Evolutionary conservation across 1,140 invertebrate genomes (phyloP).

Genomic region (Heterodera schachtii): DNA sequence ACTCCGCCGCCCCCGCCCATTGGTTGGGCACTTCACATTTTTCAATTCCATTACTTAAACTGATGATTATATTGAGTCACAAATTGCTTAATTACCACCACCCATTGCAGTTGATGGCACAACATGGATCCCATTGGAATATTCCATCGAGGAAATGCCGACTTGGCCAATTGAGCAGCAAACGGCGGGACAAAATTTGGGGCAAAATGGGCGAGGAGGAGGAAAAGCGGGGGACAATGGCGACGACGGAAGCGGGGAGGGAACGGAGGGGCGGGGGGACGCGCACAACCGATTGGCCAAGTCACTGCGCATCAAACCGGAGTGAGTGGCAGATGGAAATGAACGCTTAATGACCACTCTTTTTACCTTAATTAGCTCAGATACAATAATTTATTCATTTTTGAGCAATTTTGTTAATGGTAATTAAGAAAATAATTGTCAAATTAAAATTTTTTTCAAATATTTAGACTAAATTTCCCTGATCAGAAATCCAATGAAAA

Average conservation of each 20-base stretch:
- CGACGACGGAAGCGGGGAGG: not conserved
- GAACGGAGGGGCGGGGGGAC: not conserved
- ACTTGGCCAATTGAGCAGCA: not conserved
- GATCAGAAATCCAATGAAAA: too few species aligned
- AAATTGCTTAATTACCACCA: too few species aligned
- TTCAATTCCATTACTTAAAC: not conserved
- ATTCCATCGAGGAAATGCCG: slow-evolving; percentile 14
- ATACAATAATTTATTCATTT: too few species aligned
- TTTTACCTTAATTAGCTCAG: too few species aligned
- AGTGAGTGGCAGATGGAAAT: too few species aligned
- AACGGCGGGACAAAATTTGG: not conserved
- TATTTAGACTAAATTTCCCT: too few species aligned
- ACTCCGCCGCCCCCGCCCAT: not conserved
- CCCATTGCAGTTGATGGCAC: not conserved
- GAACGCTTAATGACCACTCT: too few species aligned
- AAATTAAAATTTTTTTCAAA: too few species aligned
- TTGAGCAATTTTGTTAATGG: too few species aligned
- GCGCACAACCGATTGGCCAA: slow-evolving; percentile 4
- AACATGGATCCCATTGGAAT: not conserved
- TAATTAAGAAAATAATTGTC: too few species aligned
- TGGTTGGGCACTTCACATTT: too few species aligned
- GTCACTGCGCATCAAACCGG: not conserved
- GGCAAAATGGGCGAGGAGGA: not conserved
- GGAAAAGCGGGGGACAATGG: not conserved
- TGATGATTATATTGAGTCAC: too few species aligned